Evolutionary conservation across 92 coral and sea anemone species (phyloP), one percentile per base, ranked within the genome.

Genomic region (Meandrina meandrites): DNA sequence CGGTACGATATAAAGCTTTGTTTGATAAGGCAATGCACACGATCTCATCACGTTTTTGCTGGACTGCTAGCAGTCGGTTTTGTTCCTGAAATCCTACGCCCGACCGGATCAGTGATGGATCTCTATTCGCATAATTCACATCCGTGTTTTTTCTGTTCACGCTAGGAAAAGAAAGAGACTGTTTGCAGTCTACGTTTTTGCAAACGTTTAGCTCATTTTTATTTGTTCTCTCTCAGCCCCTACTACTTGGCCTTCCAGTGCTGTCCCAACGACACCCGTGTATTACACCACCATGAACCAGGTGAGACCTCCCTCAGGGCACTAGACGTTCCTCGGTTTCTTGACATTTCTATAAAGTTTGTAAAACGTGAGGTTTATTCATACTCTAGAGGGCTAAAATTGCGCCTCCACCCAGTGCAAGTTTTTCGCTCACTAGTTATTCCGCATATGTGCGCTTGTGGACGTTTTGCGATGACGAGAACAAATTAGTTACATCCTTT

Each of bases 281-380:
- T 82, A 82, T 68, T 82, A 82, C 86, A 70, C 86, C 5, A 12
- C 78, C 68, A 13, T 70, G 47, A 82, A 82, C 57, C 86, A 82
- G 31, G 86, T 82, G 19, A 8, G 78, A n/a, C n/a, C n/a, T n/a
- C n/a, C 30, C 27, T 21, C 8, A 22, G 17, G 1, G n/a, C 5
- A 19, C 4, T 13, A 1, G 24, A 57, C 64, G 64, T 19, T 0
- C 45, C 3, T 40, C 45, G 45, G 6, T 40, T n/a, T 40, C 45
- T 40, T 40, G 45, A 7, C 53, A 48, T 12, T 7, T 12, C 53
- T 48, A 4, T 9, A 4, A 48, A 48, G 53, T 48, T 7, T 48
- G 53, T 7, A 48, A 66, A 27, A 66, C 71, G 35, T 28, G 71
- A 28, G 32, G 10, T 66, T 66, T 17, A 66, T 66, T 66, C 54